These are phyloP conservation scores for Linurgus olivaceus DNA, from an alignment of 2,797 vertebrate species.

Conservation along the genomic window DNA sequence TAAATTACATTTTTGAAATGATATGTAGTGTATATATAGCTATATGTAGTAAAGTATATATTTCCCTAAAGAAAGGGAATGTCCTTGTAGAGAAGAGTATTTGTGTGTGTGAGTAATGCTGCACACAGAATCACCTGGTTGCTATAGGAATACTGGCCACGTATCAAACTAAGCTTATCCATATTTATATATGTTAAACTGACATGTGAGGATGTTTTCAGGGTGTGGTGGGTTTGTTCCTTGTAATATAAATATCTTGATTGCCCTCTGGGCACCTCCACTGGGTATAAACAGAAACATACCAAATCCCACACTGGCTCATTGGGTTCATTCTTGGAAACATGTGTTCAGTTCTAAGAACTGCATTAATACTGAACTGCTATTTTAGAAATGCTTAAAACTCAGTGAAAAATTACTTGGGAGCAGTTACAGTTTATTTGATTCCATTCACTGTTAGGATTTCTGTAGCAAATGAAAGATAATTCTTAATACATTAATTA, in stretches of 20 bases:
- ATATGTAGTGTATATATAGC: neutral
- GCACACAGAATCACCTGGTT: neutral
- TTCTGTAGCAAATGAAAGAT: neutral
- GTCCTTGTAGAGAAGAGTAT: neutral
- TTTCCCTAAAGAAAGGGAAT: neutral
- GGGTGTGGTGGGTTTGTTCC: neutral
- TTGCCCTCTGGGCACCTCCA: neutral
- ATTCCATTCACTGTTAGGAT: neutral
- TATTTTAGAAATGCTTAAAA: neutral
- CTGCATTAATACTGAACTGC: neutral
- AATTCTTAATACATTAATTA: neutral
- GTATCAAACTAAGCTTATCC: neutral
- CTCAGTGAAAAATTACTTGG: neutral
- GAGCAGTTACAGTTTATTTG: neutral
- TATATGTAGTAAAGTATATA: neutral
- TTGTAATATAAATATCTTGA: neutral
- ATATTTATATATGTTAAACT: neutral
- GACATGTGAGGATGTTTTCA: neutral
- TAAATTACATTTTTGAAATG: neutral
- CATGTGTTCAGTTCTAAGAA: neutral
- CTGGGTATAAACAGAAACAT: neutral
- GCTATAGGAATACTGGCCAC: neutral
- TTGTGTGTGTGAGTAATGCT: neutral
- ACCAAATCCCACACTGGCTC: neutral
- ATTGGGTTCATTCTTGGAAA: neutral